phyloP scores from a whole-genome alignment of 2,797 vertebrate genomes.

The Chlorospingus flavigularis region DNA sequence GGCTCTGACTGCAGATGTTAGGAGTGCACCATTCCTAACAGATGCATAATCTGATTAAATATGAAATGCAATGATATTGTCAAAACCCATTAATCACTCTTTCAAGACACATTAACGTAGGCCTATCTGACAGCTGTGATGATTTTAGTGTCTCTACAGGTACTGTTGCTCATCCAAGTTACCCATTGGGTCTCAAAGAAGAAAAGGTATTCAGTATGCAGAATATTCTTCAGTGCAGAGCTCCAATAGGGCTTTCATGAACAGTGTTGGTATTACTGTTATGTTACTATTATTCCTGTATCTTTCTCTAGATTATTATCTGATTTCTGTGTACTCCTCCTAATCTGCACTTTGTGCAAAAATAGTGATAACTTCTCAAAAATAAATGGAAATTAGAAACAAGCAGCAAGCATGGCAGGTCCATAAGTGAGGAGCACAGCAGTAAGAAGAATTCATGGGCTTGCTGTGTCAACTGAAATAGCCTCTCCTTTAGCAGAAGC shows the following conservation, averaged over 20 bases:
- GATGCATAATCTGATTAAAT: constrained; percentile 82
- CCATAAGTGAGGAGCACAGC: background rate
- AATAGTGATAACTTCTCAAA: background rate
- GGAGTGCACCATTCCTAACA: constrained; percentile 73
- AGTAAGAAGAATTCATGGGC: background rate
- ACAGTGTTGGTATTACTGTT: background rate
- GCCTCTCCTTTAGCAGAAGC: background rate
- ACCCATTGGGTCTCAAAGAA: background rate
- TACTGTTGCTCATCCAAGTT: constrained; percentile 12
- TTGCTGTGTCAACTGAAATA: background rate
- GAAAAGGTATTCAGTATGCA: background rate
- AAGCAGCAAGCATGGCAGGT: background rate
- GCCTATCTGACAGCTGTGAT: constrained; percentile 76
- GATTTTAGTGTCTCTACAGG: constrained; percentile 45
- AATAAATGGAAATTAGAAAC: background rate
- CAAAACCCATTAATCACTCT: constrained; percentile 83
- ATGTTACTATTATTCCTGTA: background rate
- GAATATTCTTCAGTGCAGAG: background rate
- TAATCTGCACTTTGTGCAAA: background rate
- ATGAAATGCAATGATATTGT: constrained; percentile 79
- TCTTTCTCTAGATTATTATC: background rate
- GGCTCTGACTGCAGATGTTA: constrained; percentile 74
- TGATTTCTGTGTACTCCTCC: background rate
- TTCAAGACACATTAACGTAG: constrained; percentile 71
- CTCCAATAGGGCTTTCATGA: background rate